These are phyloP conservation scores for Porites rus DNA, from an alignment of 92 coral and sea anemone genomes.

Conservation along the genomic window DNA sequence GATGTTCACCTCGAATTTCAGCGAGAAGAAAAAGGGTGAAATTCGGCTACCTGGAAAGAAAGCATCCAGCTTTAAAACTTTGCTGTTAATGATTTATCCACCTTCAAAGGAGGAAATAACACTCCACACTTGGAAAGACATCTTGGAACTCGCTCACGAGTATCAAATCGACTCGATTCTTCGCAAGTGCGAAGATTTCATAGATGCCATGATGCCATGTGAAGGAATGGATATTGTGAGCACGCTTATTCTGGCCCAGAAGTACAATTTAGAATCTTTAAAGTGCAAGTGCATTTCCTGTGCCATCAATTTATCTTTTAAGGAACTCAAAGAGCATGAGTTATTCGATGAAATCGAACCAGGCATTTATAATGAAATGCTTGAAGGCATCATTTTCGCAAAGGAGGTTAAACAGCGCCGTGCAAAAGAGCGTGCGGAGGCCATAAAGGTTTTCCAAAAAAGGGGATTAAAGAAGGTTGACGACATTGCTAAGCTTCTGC, in stretches of 20 bases:
- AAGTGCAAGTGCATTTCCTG: background rate
- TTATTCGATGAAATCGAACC: background rate
- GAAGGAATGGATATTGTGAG: background rate
- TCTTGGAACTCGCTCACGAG: constrained; percentile 20
- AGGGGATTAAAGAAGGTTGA: constrained; percentile 8
- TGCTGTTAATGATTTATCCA: constrained; percentile 23
- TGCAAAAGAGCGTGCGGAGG: background rate
- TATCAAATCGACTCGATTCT: constrained; percentile 1
- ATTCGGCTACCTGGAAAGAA: constrained; percentile 6
- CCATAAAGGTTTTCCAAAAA: background rate
- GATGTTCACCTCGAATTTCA: constrained; percentile 33
- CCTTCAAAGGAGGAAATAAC: constrained; percentile 9
- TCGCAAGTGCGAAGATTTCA: constrained; percentile 6
- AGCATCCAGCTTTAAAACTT: constrained; percentile 2
- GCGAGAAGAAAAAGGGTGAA: constrained; percentile 9
- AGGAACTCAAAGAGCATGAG: background rate
- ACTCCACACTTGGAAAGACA: background rate
- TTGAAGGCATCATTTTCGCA: background rate
- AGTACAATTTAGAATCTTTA: constrained; percentile 1
- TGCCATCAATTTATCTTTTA: background rate
- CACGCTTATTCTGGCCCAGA: constrained; percentile 14
- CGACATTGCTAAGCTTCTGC: background rate
- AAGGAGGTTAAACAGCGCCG: background rate
- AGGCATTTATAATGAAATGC: background rate
- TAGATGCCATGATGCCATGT: background rate